Evolutionary conservation across 2,797 vertebrate genomes (phyloP).

Genomic region (Clangula hyemalis): DNA sequence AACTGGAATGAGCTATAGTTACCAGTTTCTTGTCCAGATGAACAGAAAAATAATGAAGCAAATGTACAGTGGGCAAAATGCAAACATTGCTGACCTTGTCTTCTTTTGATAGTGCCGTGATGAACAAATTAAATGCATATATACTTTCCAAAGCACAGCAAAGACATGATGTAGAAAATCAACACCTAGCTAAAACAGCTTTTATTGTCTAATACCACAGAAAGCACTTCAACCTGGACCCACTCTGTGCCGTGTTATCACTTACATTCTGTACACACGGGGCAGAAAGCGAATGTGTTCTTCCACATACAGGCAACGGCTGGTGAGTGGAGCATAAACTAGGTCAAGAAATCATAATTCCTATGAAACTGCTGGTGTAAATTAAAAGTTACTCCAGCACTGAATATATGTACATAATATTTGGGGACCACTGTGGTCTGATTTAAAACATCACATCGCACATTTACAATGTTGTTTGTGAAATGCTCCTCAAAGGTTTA

Average conservation of each 20-base stretch:
- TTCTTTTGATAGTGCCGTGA: conserved; percentile 1
- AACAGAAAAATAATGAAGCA: conserved; percentile 75
- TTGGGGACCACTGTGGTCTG: conserved; percentile 83
- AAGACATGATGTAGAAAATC: conserved; percentile 19
- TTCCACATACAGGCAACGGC: conserved; percentile 50
- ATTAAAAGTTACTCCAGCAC: conserved; percentile 77
- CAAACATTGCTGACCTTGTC: conserved; percentile 65
- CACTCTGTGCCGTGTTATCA: background rate
- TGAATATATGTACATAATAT: conserved; percentile 76
- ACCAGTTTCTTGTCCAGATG: conserved; percentile 76
- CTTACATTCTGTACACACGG: background rate
- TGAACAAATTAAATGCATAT: background rate
- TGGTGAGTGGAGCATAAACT: conserved; percentile 59
- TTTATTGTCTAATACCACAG: conserved; percentile 22
- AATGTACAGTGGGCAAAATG: conserved; percentile 76
- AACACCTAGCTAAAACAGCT: background rate
- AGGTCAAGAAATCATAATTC: conserved; percentile 31
- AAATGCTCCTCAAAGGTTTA: conserved; percentile 68
- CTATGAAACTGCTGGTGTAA: conserved; percentile 75
- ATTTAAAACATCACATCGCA: conserved; percentile 81
- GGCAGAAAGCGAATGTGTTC: conserved; percentile 42
- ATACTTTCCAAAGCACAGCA: conserved; percentile 44
- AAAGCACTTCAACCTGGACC: conserved; percentile 11
- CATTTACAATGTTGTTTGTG: conserved; percentile 77
- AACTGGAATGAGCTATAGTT: conserved; percentile 77